Evolutionary conservation across 2,888 invertebrate genomes (phyloP).

Genomic region (Leptinotarsa haldemani): DNA sequence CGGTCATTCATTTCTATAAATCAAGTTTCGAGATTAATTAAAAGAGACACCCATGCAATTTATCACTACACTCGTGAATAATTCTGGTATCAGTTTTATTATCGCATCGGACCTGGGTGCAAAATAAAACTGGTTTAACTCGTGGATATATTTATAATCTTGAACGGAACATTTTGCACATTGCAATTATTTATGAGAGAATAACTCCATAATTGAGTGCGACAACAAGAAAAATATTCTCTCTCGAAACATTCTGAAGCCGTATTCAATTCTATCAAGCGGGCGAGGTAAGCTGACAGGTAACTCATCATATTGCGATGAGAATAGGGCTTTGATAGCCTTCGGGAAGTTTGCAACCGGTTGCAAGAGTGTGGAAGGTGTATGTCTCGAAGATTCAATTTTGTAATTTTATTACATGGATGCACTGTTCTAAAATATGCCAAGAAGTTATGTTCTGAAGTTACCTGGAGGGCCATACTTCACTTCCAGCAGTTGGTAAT

Average conservation of each 20-base stretch:
- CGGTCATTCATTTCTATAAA: neutral
- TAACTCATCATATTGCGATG: conserved; percentile 9
- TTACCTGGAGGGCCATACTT: neutral
- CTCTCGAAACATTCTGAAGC: conserved; percentile 10
- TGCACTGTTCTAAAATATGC: neutral
- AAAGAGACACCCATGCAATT: conserved; percentile 36
- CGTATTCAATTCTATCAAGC: conserved; percentile 12
- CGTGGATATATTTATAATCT: conserved; percentile 24
- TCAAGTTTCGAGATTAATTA: conserved; percentile 30
- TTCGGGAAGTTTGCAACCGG: conserved; percentile 7
- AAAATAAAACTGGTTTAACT: conserved; percentile 35
- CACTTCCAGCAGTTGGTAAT: too few species aligned
- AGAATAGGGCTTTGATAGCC: neutral
- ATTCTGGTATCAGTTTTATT: conserved; percentile 31
- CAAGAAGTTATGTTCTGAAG: neutral
- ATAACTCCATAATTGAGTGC: conserved; percentile 16
- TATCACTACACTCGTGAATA: conserved; percentile 31
- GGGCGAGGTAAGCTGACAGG: conserved; percentile 14
- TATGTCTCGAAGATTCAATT: neutral
- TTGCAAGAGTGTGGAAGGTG: conserved; percentile 1
- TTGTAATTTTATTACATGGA: neutral
- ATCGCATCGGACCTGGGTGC: conserved; percentile 20
- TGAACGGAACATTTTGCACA: conserved; percentile 28
- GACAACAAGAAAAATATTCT: conserved; percentile 18
- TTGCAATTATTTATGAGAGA: conserved; percentile 26